Base-by-base conservation (phyloP, 1,140 invertebrate species). In the Lucilia cuprina region DNA sequence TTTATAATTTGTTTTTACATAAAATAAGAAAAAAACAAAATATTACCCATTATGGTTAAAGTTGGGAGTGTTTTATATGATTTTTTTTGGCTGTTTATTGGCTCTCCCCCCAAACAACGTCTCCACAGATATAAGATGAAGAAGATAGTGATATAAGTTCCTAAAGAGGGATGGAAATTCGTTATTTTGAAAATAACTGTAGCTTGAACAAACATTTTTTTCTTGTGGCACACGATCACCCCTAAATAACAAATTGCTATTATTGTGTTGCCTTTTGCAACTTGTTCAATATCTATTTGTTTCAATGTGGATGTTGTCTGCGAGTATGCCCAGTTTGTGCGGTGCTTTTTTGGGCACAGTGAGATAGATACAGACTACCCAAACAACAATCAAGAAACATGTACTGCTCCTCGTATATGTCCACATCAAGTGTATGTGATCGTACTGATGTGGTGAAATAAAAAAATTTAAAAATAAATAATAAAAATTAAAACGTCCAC, bases 161-260 rank as follows among this genome's bases (percentile, higher is more conserved):
- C 41, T 10, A 41, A 41, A 41, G 41, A 41, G 41, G 41, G 41
- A 41, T 8, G 10, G 5, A 41, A 41, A 41, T 41, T 41, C 41
- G 10, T 55, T 55, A 55, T 55, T 70, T 70, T 70, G n/a, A 70
- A 21, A 21, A 70, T 19, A 21, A 4, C 25, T 1, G 25, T 75
- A 35, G 21, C 19, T 13, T 74, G 30, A 13, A 14, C 1, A 60
- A 60, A n/a, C 2, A n/a, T 41, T 50, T 80, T 35, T 80, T 49
- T 25, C n/a, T 0, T 80, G 50, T 80, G 41, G 34, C 74, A 77
- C 34, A 77, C 74, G 74, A 77, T 77, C 74, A 77, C 74, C 70
- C 34, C 34, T n/a, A 34, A 8, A 34, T 12, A 77, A 55, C 50
- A 13, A 55, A 55, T 8, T 9, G 5, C 5, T 70, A n/a, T 70